Conservation (phyloP, 1,140 invertebrate species). For the Olivierus martensii region DNA sequence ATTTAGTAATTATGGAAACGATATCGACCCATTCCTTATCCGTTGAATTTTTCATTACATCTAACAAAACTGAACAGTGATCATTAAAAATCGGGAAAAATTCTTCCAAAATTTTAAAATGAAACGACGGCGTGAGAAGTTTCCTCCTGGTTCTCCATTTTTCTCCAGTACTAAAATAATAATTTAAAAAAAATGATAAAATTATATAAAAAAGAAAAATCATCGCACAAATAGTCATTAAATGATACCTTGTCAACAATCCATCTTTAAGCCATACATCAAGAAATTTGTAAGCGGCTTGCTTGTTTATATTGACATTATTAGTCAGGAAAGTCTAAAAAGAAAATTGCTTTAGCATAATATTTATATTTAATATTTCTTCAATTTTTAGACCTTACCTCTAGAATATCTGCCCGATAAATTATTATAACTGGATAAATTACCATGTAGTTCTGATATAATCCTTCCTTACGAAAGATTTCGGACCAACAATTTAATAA, state of each 20-base stretch:
- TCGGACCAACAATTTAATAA: no score
- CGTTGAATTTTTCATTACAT: conserved; percentile 5
- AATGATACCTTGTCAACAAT: conserved; percentile 29
- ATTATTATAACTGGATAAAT: no score
- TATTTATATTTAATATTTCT: no score
- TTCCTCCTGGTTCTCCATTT: conserved; percentile 35
- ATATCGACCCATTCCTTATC: conserved; percentile 30
- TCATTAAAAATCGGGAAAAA: conserved; percentile 39
- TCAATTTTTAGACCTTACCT: no score
- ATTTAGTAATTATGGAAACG: conserved; percentile 36
- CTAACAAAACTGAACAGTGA: conserved; percentile 31
- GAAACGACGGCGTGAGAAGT: conserved; percentile 39
- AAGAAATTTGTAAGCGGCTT: conserved; percentile 52
- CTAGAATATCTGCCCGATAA: no score
- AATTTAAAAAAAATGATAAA: not conserved
- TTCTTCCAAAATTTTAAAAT: conserved; percentile 39
- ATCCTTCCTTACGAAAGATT: no score
- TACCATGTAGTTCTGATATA: no score
- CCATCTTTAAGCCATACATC: conserved; percentile 60
- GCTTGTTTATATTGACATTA: conserved; percentile 64
- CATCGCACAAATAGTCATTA: no score
- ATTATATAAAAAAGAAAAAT: not conserved
- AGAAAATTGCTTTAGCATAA: no score
- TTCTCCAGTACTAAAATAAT: conserved; percentile 22
- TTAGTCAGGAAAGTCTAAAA: conserved; percentile 37